A percentile compares a stretch with the other conserved stretches of the same genome.
Conservation (phyloP, 37 sponge, comb jelly and placozoan genomes). For the Dysidea cf. avara region DNA sequence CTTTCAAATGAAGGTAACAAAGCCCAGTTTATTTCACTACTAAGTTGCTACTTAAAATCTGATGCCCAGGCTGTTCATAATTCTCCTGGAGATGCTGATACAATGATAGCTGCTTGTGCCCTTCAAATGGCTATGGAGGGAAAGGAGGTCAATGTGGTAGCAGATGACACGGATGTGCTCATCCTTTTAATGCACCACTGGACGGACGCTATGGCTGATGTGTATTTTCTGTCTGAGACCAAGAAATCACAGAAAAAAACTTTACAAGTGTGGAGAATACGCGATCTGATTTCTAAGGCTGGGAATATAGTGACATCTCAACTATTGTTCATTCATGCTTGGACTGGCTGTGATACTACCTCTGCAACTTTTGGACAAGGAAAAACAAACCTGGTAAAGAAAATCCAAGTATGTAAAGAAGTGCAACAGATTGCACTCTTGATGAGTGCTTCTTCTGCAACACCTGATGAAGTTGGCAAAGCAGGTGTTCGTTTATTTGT, state of each 20-base stretch:
- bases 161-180: slow-evolving; percentile 22
- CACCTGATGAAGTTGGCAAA: slow-evolving; percentile 32
- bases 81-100: slow-evolving; percentile 29
- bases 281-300: slow-evolving; percentile 13
- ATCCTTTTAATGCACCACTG: slow-evolving; percentile 30
- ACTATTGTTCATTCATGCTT: slow-evolving; percentile 37
- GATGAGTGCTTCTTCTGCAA: slow-evolving; percentile 25
- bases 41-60: background rate
- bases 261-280: slow-evolving; percentile 32
- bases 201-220: slow-evolving; percentile 15
- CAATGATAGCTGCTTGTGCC: slow-evolving; percentile 21
- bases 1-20: slow-evolving; percentile 17
- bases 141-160: slow-evolving; percentile 9
- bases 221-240: slow-evolving; percentile 33
- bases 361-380: slow-evolving; percentile 45
- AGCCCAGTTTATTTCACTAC: background rate
- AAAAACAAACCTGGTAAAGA: slow-evolving; percentile 30
- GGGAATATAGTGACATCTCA: slow-evolving; percentile 1
- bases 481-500: slow-evolving; percentile 39
- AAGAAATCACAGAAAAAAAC: slow-evolving; percentile 23
- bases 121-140: slow-evolving; percentile 14
- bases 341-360: slow-evolving; percentile 55
- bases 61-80: slow-evolving; percentile 8
- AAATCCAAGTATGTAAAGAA: slow-evolving; percentile 25
- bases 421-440: slow-evolving; percentile 20